phyloP scores from a whole-genome alignment of 2,113 vertebrate species.

The Neopipo cinnamomea region DNA sequence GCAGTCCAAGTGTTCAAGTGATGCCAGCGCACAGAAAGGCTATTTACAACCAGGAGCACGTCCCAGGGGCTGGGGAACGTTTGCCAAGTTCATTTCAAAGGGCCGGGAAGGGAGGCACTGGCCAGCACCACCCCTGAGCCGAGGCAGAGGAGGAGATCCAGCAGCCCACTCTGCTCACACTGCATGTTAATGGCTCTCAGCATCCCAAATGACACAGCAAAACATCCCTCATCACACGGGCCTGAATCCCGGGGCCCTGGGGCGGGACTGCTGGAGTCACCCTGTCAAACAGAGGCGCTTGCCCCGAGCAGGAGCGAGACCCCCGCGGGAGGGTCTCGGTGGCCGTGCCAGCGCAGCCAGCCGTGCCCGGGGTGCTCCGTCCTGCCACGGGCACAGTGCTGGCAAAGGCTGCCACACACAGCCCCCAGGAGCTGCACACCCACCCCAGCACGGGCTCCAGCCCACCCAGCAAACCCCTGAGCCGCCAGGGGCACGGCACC shows the following conservation, averaged over 20 bases:
- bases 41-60: neutral
- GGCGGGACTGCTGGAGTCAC: neutral
- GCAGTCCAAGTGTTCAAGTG: neutral
- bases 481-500: neutral
- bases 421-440: fast-evolving
- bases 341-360: too few species aligned
- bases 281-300: fast-evolving
- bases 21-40: neutral
- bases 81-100: neutral
- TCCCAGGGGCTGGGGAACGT: neutral
- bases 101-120: neutral
- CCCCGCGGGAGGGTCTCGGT: too few species aligned
- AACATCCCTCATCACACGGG: neutral
- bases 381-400: neutral
- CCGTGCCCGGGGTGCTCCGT: fast-evolving
- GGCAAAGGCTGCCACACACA: neutral
- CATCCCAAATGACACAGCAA: neutral
- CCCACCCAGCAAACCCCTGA: neutral
- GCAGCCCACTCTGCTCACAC: neutral
- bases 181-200: neutral
- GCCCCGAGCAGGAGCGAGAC: neutral
- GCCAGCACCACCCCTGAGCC: neutral
- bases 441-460: neutral
- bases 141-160: neutral
- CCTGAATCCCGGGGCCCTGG: neutral